These are phyloP conservation scores for Vanessa tameamea DNA, from an alignment of 1,140 invertebrate genomes.

Conservation along the genomic window DNA sequence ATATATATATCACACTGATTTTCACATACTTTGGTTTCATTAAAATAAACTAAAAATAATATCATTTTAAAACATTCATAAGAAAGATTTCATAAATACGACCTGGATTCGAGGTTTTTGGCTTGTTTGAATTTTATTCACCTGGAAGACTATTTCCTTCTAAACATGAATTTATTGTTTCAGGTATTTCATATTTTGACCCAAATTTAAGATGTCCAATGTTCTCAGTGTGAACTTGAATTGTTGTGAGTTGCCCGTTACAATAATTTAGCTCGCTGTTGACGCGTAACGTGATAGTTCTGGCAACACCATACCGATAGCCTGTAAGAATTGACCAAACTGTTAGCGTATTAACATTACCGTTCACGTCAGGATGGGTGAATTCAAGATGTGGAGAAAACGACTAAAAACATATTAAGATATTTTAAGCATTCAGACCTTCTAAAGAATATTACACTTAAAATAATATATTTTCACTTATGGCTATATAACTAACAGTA, in stretches of 20 bases:
- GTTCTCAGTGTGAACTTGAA: background rate
- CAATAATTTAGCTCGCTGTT: conserved; percentile 60
- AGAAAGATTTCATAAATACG: conserved; percentile 3
- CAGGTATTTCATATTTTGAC: no score
- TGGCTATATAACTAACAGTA: no score
- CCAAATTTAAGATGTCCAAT: background rate
- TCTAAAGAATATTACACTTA: no score
- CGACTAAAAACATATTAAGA: background rate
- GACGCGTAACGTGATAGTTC: conserved; percentile 78
- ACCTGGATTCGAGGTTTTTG: conserved; percentile 5
- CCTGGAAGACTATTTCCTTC: background rate
- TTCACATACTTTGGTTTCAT: background rate
- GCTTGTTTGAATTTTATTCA: background rate
- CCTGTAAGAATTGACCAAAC: conserved; percentile 74
- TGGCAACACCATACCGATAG: conserved; percentile 78
- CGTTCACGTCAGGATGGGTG: conserved; percentile 39
- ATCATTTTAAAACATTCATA: background rate
- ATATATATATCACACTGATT: background rate
- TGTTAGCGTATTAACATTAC: conserved; percentile 63
- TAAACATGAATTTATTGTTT: background rate
- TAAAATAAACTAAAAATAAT: background rate
- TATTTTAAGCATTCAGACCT: no score
- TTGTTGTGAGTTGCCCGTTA: background rate
- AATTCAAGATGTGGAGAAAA: background rate
- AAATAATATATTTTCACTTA: no score